Conservation (phyloP, 2,797 vertebrate genomes). For the Todus mexicanus region DNA sequence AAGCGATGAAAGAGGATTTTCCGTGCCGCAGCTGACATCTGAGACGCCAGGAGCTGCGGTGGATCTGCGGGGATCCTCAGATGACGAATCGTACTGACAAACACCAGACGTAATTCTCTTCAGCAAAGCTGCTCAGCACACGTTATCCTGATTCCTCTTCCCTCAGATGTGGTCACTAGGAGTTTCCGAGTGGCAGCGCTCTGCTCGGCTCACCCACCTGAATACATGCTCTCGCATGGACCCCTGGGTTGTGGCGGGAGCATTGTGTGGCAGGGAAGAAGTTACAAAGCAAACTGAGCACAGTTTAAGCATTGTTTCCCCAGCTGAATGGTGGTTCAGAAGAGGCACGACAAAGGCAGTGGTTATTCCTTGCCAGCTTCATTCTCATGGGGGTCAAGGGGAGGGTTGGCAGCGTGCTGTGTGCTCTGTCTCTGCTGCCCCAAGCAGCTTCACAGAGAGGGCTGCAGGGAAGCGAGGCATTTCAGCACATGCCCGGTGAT, state of each 20-base stretch:
- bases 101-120: background rate
- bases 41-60: background rate
- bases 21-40: background rate
- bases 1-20: background rate
- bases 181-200: background rate
- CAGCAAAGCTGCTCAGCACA: background rate
- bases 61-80: background rate
- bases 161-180: background rate
- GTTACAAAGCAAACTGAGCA: background rate
- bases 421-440: background rate
- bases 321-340: background rate
- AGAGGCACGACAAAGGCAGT: background rate
- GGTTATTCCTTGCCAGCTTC: background rate
- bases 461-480: background rate
- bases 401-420: background rate
- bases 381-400: background rate
- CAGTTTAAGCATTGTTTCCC: background rate
- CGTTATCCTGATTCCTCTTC: background rate
- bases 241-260: background rate
- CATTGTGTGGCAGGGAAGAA: background rate
- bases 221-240: accelerated
- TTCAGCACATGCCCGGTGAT: background rate
- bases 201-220: background rate
- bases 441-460: accelerated
- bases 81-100: background rate